Percentiles rank a stretch among this genome's conserved stretches.
These are phyloP conservation scores for Cryptocephalus primarius DNA, from an alignment of 2,888 invertebrate species.

Conservation along the genomic window DNA sequence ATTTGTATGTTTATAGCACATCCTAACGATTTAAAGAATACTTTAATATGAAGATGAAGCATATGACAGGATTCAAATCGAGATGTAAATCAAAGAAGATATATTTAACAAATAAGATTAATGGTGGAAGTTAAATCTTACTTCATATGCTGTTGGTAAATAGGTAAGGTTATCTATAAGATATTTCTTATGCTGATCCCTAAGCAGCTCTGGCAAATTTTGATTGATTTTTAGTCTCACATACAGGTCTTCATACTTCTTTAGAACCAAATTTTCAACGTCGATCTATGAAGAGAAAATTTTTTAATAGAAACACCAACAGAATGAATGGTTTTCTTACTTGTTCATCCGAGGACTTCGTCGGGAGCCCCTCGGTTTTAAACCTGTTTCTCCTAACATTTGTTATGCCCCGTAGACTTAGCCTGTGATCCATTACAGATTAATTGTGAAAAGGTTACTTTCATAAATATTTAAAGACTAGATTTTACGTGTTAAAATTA, in stretches of 20 bases:
- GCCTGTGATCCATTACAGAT: background rate
- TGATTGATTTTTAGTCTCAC: constrained; percentile 41
- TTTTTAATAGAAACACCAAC: constrained; percentile 5
- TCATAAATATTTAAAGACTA: too few species aligned
- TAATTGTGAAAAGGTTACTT: too few species aligned
- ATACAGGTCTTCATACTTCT: constrained; percentile 41
- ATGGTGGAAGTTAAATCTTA: constrained; percentile 3
- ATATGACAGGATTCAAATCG: too few species aligned
- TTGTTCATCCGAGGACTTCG: constrained; percentile 49
- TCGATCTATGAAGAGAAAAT: constrained; percentile 37
- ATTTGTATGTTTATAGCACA: background rate
- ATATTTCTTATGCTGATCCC: constrained; percentile 52
- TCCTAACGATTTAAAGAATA: too few species aligned
- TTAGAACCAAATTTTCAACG: constrained; percentile 46
- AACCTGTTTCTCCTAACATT: constrained; percentile 38
- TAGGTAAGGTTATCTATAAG: constrained; percentile 56
- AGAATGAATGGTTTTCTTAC: constrained; percentile 30
- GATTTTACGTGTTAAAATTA: too few species aligned
- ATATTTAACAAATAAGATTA: too few species aligned
- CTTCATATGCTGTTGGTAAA: constrained; percentile 54
- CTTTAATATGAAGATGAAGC: too few species aligned
- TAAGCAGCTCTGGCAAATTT: constrained; percentile 49
- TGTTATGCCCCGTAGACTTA: constrained; percentile 15
- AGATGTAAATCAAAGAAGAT: too few species aligned
- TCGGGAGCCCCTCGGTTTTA: constrained; percentile 49